Percentiles rank a stretch among this genome's conserved stretches.
Evolutionary conservation across 2,113 vertebrate genomes (phyloP).

Genomic region (Bothrops jararaca): DNA sequence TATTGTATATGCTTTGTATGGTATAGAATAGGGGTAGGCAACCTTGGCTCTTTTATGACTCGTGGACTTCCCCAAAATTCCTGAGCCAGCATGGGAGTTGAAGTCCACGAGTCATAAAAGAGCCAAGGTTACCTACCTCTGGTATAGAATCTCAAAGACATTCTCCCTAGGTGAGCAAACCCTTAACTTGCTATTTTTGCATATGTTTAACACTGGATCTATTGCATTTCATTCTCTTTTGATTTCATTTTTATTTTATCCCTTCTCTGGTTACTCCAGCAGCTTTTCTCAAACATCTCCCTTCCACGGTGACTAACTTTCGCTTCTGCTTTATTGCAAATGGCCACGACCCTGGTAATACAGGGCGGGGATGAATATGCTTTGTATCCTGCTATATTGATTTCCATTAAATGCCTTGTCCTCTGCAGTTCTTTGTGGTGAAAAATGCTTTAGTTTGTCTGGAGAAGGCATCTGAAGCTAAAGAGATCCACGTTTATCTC

Average conservation of each 20-base stretch:
- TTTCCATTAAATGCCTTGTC: not conserved
- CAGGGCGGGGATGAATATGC: no score
- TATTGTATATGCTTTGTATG: not conserved
- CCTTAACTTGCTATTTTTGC: not conserved
- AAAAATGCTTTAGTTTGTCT: conserved; percentile 60
- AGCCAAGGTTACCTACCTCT: no score
- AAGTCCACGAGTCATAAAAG: no score
- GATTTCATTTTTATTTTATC: not conserved
- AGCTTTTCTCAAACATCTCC: not conserved
- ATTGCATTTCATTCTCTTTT: not conserved
- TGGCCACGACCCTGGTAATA: not conserved
- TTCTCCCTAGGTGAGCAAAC: not conserved
- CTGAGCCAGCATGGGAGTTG: no score
- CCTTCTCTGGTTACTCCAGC: not conserved
- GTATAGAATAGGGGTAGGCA: not conserved
- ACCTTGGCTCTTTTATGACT: no score
- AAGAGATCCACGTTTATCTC: conserved; percentile 50
- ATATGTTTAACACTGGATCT: not conserved
- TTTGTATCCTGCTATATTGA: not conserved
- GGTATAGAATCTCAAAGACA: not conserved
- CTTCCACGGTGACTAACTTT: not conserved
- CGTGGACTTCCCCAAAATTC: no score
- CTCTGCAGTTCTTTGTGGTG: conserved; percentile 52
- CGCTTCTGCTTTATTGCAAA: not conserved
- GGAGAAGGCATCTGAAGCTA: conserved; percentile 6